Evolutionary conservation across 1,140 invertebrate species (phyloP).

Genomic region (Cylas formicarius): DNA sequence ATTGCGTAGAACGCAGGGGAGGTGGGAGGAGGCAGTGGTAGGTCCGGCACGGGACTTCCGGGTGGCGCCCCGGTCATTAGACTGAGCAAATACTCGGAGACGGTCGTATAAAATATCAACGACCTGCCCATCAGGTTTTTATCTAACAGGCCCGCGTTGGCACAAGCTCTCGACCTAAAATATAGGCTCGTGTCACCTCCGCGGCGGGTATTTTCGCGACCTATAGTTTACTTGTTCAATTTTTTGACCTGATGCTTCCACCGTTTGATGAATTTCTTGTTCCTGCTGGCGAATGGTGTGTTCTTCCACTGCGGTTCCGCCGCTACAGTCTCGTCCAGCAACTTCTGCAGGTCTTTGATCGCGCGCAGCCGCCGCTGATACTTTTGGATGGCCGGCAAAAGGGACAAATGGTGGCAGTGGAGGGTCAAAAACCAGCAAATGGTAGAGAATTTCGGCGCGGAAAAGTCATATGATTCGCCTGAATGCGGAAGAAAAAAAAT

Average conservation of each 20-base stretch:
- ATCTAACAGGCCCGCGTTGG: slow-evolving; percentile 81
- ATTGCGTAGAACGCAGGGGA: slow-evolving; percentile 76
- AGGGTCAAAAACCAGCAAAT: slow-evolving; percentile 95
- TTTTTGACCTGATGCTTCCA: slow-evolving; percentile 79
- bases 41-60: slow-evolving; percentile 32
- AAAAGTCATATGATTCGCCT: slow-evolving; percentile 56
- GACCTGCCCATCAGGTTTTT: slow-evolving; percentile 68
- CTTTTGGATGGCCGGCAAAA: slow-evolving; percentile 80
- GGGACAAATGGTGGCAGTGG: slow-evolving; percentile 84
- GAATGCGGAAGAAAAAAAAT: too few species aligned
- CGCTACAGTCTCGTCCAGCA: slow-evolving; percentile 78
- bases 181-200: neutral
- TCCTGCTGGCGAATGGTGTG: slow-evolving; percentile 67
- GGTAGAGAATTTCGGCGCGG: slow-evolving; percentile 84
- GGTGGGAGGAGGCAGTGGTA: slow-evolving; percentile 52
- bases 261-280: slow-evolving; percentile 75
- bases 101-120: slow-evolving; percentile 78
- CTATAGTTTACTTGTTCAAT: slow-evolving; percentile 46
- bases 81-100: slow-evolving; percentile 68
- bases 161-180: slow-evolving; percentile 72
- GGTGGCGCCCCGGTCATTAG: slow-evolving; percentile 49
- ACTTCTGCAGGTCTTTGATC: slow-evolving; percentile 82
- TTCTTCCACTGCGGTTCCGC: slow-evolving; percentile 79
- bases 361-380: slow-evolving; percentile 77
- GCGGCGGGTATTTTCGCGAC: neutral